These are phyloP conservation scores for Synanthedon tipuliformis DNA, from an alignment of 2,888 invertebrate genomes.

Conservation along the genomic window DNA sequence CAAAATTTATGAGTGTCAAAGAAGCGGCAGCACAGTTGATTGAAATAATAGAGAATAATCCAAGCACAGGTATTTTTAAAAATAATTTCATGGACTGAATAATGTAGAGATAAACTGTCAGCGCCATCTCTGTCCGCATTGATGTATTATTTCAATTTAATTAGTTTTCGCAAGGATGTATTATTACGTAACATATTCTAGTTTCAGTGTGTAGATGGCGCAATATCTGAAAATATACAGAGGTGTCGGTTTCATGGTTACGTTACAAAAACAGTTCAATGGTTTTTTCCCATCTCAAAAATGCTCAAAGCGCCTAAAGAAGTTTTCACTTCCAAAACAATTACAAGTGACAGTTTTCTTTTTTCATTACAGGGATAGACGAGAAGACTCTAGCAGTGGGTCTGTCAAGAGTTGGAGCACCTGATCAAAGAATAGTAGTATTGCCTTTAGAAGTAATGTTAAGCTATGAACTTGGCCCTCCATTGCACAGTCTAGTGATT, in stretches of 20 bases:
- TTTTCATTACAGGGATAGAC: slow-evolving; percentile 37
- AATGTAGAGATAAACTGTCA: slow-evolving; percentile 1
- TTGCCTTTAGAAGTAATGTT: slow-evolving; percentile 81
- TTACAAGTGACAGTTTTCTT: background rate
- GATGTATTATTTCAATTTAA: no score
- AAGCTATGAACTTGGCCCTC: slow-evolving; percentile 81
- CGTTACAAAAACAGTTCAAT: no score
- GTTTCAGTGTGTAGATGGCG: no score
- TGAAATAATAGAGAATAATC: slow-evolving; percentile 74
- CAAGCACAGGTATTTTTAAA: slow-evolving; percentile 26
- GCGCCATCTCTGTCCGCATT: no score
- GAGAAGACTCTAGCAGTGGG: slow-evolving; percentile 82
- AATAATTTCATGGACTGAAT: background rate
- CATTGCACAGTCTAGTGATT: slow-evolving; percentile 94
- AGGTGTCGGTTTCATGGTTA: no score
- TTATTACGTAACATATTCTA: no score
- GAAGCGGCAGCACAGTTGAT: slow-evolving; percentile 90
- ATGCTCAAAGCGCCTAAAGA: no score
- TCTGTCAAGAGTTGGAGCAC: slow-evolving; percentile 90
- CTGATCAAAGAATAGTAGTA: slow-evolving; percentile 82
- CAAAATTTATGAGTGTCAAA: slow-evolving; percentile 91
- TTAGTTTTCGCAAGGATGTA: no score
- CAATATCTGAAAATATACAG: no score
- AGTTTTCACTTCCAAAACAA: background rate
- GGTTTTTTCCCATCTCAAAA: no score